Evolutionary conservation across 2,113 vertebrate genomes (phyloP).

Genomic region (Progne subis): DNA sequence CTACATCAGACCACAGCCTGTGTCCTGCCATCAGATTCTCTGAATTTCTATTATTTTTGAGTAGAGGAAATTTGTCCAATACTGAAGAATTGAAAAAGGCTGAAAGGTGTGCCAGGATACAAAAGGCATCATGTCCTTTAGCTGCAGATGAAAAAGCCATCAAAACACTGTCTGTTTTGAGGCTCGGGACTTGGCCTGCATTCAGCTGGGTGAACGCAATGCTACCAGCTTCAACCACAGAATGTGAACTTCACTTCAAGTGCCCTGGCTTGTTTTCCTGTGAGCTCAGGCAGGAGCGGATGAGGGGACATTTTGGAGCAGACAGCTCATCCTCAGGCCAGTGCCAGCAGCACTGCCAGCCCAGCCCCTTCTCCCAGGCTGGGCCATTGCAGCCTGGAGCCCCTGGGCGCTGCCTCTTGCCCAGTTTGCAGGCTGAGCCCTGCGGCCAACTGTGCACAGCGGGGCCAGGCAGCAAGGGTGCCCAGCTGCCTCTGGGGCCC

Average conservation of each 20-base stretch:
- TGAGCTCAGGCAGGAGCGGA: accelerated
- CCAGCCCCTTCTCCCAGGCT: background rate
- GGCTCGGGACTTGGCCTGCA: background rate
- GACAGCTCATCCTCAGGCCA: background rate
- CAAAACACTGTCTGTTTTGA: background rate
- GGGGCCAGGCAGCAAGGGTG: background rate
- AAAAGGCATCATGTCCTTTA: background rate
- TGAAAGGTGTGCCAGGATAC: background rate
- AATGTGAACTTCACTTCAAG: background rate
- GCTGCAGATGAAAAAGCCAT: background rate
- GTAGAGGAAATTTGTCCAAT: background rate
- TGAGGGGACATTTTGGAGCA: background rate
- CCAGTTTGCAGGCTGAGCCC: background rate
- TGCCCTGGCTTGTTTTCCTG: background rate
- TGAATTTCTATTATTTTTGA: background rate
- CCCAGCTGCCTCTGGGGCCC: background rate
- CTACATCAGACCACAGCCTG: background rate
- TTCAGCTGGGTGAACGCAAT: background rate
- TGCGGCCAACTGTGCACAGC: accelerated
- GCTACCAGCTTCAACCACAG: background rate
- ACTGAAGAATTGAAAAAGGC: background rate
- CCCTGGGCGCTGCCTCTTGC: background rate
- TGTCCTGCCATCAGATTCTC: background rate
- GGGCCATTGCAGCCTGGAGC: background rate
- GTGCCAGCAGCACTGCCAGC: background rate